Evolutionary conservation across 2,888 invertebrate genomes (phyloP).

Genomic region (Drosophila seclusa): DNA sequence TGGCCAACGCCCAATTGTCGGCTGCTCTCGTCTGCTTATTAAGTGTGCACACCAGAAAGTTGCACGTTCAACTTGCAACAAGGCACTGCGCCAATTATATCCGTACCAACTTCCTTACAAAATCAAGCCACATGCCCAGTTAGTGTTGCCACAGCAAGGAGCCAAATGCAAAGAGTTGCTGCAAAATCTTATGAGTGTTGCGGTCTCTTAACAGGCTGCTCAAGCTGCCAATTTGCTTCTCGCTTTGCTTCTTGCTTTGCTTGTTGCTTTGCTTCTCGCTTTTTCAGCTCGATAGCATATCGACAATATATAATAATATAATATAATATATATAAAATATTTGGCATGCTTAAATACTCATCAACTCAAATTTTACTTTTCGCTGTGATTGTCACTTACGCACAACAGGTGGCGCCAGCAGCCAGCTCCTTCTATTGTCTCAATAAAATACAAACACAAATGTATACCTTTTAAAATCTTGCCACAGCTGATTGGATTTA

Average conservation of each 20-base stretch:
- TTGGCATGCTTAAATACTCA: not conserved
- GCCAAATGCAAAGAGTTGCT: not conserved
- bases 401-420: constrained; percentile 24
- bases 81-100: constrained; percentile 45
- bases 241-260: not conserved
- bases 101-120: constrained; percentile 10
- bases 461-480: not conserved
- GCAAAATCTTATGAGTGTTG: not conserved
- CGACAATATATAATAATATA: not conserved
- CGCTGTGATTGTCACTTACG: not conserved
- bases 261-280: not conserved
- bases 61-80: constrained; percentile 53
- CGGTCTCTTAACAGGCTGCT: not conserved
- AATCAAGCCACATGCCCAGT: constrained; percentile 13
- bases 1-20: constrained; percentile 68
- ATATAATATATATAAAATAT: not conserved
- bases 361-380: not conserved
- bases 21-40: constrained; percentile 16
- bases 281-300: not conserved
- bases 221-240: not conserved
- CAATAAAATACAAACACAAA: not conserved
- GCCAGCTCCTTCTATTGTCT: not conserved
- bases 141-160: not conserved
- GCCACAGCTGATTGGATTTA: constrained; percentile 20
- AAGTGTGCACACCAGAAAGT: constrained; percentile 45